Conservation (phyloP, 2,797 vertebrate species). For the Leptodactylus fallax region DNA sequence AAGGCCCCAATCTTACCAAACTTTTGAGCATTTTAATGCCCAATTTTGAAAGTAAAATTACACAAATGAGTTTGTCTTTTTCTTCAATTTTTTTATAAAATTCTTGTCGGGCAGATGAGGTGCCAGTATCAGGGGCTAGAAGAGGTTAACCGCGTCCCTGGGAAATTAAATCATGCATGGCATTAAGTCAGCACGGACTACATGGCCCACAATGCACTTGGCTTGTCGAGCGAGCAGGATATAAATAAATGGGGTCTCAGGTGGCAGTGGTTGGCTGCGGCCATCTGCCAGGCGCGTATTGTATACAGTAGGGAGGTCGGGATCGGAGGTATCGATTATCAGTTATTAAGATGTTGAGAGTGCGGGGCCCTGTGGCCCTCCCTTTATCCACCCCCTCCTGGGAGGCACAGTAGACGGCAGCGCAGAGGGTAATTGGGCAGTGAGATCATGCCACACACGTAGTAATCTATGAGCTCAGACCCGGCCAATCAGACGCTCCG, state of each 20-base stretch:
- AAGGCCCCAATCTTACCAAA: background rate
- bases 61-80: too few relatives aligned
- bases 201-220: conserved; percentile 52
- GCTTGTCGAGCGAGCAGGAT: background rate
- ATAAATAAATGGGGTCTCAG: conserved; percentile 36
- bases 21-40: background rate
- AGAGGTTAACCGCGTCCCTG: background rate
- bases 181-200: conserved; percentile 11
- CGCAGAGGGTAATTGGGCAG: conserved; percentile 23
- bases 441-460: conserved; percentile 57
- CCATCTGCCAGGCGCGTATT: conserved; percentile 29
- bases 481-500: conserved; percentile 33
- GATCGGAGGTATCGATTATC: conserved; percentile 58
- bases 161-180: background rate
- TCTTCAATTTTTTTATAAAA: background rate
- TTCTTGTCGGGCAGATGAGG: background rate
- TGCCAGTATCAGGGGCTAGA: background rate
- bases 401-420: conserved; percentile 17
- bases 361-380: background rate
- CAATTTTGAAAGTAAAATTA: background rate
- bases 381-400: conserved; percentile 7
- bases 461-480: conserved; percentile 55
- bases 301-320: background rate
- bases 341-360: conserved; percentile 50
- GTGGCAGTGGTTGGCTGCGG: conserved; percentile 37